Conservation (phyloP, 2,797 vertebrate species). For the Kryptopterus vitreolus region DNA sequence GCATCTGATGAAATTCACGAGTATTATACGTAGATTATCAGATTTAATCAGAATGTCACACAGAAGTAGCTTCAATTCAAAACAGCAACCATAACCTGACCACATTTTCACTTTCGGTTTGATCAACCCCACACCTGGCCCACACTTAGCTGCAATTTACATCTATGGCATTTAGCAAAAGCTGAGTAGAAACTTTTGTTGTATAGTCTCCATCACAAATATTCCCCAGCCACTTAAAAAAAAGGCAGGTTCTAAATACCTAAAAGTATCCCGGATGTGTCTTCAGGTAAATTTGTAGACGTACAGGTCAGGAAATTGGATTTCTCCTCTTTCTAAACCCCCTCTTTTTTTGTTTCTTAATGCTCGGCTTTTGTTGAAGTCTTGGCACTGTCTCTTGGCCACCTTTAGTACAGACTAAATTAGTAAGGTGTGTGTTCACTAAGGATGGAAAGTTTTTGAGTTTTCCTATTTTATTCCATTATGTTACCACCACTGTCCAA, state of each 20-base stretch:
- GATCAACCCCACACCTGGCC: neutral
- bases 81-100: neutral
- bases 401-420: neutral
- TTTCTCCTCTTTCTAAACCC: too few species aligned
- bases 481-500: neutral
- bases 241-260: neutral
- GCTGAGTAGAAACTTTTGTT: neutral
- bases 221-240: neutral
- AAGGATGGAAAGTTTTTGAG: neutral
- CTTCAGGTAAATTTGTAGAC: neutral
- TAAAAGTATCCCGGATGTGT: neutral
- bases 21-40: neutral
- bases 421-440: neutral
- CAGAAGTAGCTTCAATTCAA: neutral
- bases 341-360: too few species aligned
- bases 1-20: neutral
- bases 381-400: slow-evolving; percentile 2
- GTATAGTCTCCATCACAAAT: neutral
- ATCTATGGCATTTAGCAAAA: neutral
- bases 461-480: neutral
- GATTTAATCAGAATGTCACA: too few species aligned
- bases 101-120: neutral
- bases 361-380: neutral
- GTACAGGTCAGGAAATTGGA: too few species aligned
- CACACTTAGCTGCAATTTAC: neutral